Base-by-base conservation (phyloP, 2,888 invertebrate species). In the Melieria picta region DNA sequence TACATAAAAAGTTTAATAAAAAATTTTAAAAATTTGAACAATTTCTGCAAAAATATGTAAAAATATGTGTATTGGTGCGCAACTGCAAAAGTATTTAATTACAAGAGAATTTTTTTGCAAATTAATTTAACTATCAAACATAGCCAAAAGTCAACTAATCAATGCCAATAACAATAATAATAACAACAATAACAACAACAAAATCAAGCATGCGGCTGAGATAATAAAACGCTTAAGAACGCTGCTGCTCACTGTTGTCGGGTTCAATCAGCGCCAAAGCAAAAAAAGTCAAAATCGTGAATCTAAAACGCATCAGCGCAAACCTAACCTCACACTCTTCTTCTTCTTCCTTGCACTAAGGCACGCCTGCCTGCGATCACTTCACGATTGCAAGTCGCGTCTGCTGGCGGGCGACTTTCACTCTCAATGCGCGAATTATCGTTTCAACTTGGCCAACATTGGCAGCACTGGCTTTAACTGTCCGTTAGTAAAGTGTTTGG, bases 71-170 rank as follows among this genome's bases (percentile, higher is more conserved):
- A 56, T 69, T 69, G 60, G 16, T 46, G 13, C 43, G 55, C 7
- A 50, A 70, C 60, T 52, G 42, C 58, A 73, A 48, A 65, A 76
- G 45, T 58, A 61, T 50, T 30, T 30, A 1, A 30, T 30, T 30
- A 30, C 30, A 30, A 30, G 3, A 30, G 30, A 30, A 3, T 30
- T 30, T 30, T 30, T 30, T 30, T 30, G 30, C 30, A 30, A 69
- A 68, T 52, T 61, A 62, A 62, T 63, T 57, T 47, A 67, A 71
- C 73, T 69, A 69, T 63, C 73, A 55, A 67, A 71, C 60, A 72
- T 68, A 74, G 55, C 61, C 16, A 68, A 58, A 64, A 7, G 13
- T 10, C 10, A 56, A 64, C 55, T 46, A 69, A 74, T 46, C 4
- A 47, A 67, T 72, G 66, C 55, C 45, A 63, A 63, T 65, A 76